Evolutionary conservation across 2,113 vertebrate genomes (phyloP).

Genomic region (Micronycteris hirsuta): DNA sequence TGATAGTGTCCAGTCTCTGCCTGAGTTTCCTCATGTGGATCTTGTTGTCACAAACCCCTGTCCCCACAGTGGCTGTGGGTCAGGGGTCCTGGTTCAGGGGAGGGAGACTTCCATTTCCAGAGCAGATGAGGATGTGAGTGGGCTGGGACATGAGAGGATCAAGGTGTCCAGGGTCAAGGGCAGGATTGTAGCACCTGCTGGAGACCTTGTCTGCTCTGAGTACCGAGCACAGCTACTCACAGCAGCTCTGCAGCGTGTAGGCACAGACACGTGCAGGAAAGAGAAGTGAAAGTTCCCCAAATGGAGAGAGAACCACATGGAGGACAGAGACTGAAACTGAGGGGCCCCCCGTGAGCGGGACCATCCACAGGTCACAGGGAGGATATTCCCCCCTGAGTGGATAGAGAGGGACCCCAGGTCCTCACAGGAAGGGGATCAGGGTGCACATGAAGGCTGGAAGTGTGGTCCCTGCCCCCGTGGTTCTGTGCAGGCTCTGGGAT

Average conservation of each 20-base stretch:
- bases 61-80: too few species aligned
- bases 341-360: rapidly evolving
- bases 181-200: rapidly evolving
- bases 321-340: rapidly evolving
- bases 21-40: background rate
- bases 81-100: too few species aligned
- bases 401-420: too few species aligned
- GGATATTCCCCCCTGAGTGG: too few species aligned
- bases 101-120: background rate
- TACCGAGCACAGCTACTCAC: rapidly evolving
- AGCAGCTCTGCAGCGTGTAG: rapidly evolving
- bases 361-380: rapidly evolving
- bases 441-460: background rate
- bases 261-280: background rate
- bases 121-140: too few species aligned
- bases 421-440: too few species aligned
- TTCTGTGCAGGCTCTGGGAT: background rate
- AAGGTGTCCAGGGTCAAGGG: too few species aligned
- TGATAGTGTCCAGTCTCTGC: rapidly evolving
- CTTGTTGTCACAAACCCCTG: rapidly evolving
- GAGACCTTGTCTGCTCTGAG: background rate
- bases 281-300: background rate
- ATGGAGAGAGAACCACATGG: rapidly evolving
- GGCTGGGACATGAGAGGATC: rapidly evolving
- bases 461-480: too few species aligned